Percentiles rank a stretch among this genome's conserved stretches.
Evolutionary conservation across 2,113 vertebrate genomes (phyloP).

Genomic region (Gasterosteus aculeatus): DNA sequence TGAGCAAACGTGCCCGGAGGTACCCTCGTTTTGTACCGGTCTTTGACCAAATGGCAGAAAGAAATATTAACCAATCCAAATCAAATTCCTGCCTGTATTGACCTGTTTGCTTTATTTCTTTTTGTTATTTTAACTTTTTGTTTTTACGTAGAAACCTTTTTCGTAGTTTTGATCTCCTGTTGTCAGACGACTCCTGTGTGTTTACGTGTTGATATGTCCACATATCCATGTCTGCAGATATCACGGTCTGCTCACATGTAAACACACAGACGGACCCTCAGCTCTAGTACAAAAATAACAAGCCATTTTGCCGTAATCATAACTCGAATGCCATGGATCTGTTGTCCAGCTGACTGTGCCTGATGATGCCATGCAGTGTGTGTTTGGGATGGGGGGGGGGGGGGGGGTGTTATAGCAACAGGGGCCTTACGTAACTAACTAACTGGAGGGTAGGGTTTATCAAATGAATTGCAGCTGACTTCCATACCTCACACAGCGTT

Average conservation of each 20-base stretch:
- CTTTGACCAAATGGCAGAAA: conserved; percentile 70
- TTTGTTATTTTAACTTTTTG: conserved; percentile 36
- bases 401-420: conserved; percentile 88
- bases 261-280: conserved; percentile 58
- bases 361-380: conserved; percentile 99
- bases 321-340: conserved; percentile 75
- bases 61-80: conserved; percentile 21
- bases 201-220: conserved; percentile 31
- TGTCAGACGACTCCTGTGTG: conserved; percentile 40
- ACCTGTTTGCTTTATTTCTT: conserved; percentile 50
- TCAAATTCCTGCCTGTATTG: conserved; percentile 61
- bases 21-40: conserved; percentile 93
- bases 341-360: conserved; percentile 84
- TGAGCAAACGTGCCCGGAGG: conserved; percentile 97
- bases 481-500: conserved; percentile 99
- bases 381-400: conserved; percentile 88
- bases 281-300: conserved; percentile 43
- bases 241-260: conserved; percentile 41
- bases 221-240: background rate
- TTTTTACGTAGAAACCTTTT: conserved; percentile 46
- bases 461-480: conserved; percentile 99
- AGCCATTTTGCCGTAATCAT: conserved; percentile 56
- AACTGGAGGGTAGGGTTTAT: conserved; percentile 99
- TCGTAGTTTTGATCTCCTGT: conserved; percentile 38
- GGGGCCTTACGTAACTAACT: conserved; percentile 84